Evolutionary conservation across 2,113 vertebrate genomes (phyloP).

Genomic region (Pipa parva): DNA sequence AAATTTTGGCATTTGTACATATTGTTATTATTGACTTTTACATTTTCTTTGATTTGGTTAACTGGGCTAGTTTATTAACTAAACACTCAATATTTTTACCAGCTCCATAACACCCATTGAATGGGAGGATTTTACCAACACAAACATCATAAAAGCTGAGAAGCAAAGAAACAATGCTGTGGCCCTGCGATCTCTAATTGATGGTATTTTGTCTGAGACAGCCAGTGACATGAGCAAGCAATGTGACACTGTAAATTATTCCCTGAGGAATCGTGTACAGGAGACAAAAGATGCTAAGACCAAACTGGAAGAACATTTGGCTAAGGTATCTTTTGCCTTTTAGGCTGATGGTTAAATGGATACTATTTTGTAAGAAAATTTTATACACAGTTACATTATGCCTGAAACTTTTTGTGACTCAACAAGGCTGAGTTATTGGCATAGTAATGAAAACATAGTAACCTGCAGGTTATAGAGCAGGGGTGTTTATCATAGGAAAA

Average conservation of each 20-base stretch:
- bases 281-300: slow-evolving; percentile 73
- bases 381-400: too few relatives aligned
- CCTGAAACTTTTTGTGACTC: too few relatives aligned
- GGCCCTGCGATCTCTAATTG: slow-evolving; percentile 65
- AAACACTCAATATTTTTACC: background rate
- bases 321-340: too few relatives aligned
- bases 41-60: too few relatives aligned
- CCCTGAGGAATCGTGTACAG: slow-evolving; percentile 64
- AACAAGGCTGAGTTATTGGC: too few relatives aligned
- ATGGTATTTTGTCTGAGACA: slow-evolving; percentile 75
- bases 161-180: slow-evolving; percentile 75
- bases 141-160: slow-evolving; percentile 76
- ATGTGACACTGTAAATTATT: slow-evolving; percentile 55
- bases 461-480: too few relatives aligned
- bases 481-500: too few relatives aligned
- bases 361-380: too few relatives aligned
- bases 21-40: too few relatives aligned
- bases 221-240: slow-evolving; percentile 66
- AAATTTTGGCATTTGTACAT: too few relatives aligned
- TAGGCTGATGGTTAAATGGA: too few relatives aligned
- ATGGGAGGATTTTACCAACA: slow-evolving; percentile 76
- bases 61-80: background rate
- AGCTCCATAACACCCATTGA: slow-evolving; percentile 69
- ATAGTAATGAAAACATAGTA: too few relatives aligned
- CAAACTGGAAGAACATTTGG: slow-evolving; percentile 74